A percentile compares a stretch with the other conserved stretches of the same genome.
Evolutionary conservation across 2,797 vertebrate genomes (phyloP).

Genomic region (Moxostoma hubbsi): DNA sequence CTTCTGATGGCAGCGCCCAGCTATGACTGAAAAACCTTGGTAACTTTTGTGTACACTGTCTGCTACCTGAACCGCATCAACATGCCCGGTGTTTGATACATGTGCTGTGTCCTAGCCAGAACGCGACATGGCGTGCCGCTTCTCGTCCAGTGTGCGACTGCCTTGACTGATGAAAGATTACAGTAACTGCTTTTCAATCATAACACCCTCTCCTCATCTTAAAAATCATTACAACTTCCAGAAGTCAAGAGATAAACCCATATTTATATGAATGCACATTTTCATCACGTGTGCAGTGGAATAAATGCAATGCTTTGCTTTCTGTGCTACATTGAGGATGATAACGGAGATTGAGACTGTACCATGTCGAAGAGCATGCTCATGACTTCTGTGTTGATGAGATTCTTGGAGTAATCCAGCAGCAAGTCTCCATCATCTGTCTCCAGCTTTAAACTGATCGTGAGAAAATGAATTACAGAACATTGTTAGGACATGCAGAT

Average conservation of each 20-base stretch:
- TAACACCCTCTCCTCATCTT: background rate
- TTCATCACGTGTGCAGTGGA: background rate
- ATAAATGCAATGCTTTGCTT: background rate
- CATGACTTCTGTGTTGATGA: conserved; percentile 89
- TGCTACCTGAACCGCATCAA: too few relatives aligned
- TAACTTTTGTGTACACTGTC: too few relatives aligned
- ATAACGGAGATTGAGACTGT: conserved; percentile 52
- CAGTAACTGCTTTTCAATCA: background rate
- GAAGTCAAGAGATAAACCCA: background rate
- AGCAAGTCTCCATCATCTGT: conserved; percentile 90
- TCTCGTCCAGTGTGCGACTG: too few relatives aligned
- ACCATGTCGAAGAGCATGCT: conserved; percentile 91
- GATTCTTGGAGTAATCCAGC: conserved; percentile 97
- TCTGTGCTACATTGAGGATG: background rate
- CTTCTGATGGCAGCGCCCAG: too few relatives aligned
- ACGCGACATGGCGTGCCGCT: too few relatives aligned
- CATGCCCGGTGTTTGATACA: too few relatives aligned
- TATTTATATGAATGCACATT: background rate
- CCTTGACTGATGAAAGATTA: conserved; percentile 6
- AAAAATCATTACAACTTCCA: background rate
- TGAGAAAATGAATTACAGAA: background rate
- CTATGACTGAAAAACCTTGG: too few relatives aligned
- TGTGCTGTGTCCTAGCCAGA: too few relatives aligned
- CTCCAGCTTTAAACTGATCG: conserved; percentile 79
- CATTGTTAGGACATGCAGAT: background rate